Conservation (phyloP, 2,888 invertebrate species). For the Phoronis australis region DNA sequence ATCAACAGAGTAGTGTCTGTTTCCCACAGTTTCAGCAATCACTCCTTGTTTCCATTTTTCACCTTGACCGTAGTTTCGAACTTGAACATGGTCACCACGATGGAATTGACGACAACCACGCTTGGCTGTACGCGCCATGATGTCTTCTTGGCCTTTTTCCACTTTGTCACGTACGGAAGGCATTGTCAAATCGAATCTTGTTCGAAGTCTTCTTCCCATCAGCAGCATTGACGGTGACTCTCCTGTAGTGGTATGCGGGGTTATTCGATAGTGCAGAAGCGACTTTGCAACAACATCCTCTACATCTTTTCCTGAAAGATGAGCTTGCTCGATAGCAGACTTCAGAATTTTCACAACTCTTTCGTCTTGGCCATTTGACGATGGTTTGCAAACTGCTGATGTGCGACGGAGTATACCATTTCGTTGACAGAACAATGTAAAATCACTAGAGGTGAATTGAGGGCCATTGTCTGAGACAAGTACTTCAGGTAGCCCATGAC, state of each 20-base stretch:
- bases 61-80: too few relatives aligned
- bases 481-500: conserved; percentile 21
- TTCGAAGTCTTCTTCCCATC: neutral
- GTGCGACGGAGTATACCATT: conserved; percentile 20
- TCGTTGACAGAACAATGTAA: conserved; percentile 18
- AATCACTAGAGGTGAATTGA: conserved; percentile 23
- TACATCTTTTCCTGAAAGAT: neutral
- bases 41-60: too few relatives aligned
- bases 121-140: neutral
- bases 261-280: neutral
- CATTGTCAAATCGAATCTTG: neutral
- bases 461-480: conserved; percentile 35
- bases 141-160: neutral
- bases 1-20: too few relatives aligned
- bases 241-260: neutral
- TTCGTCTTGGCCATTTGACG: conserved; percentile 28
- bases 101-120: neutral
- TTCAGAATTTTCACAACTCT: conserved; percentile 24
- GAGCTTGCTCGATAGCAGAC: neutral
- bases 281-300: neutral
- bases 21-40: too few relatives aligned
- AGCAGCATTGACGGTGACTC: neutral
- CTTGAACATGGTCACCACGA: too few relatives aligned
- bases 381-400: conserved; percentile 27
- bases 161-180: neutral